Evolutionary conservation across 1,140 invertebrate species (phyloP), one percentile per base, ranked within the genome.

Genomic region (Bacillus rossius): DNA sequence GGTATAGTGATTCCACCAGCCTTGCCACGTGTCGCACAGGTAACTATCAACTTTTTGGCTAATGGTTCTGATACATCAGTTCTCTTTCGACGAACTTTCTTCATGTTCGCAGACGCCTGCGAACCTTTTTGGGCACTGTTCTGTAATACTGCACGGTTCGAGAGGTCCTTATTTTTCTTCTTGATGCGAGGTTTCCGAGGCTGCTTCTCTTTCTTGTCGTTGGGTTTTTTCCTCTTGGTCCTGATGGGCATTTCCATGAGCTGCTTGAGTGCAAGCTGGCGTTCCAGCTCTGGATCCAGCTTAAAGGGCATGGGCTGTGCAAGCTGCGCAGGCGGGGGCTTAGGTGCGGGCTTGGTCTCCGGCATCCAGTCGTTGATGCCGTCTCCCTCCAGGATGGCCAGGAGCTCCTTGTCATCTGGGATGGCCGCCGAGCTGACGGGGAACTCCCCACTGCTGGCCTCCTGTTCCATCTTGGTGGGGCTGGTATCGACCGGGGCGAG

Each of bases 251-350:
- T 64, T 57, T 80, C 78, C 13, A 75, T 64, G 10, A 80, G 64
- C 55, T 81, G 79, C 54, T 81, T 79, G 26, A 80, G 63, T 13
- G 79, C 79, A 13, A 81, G 58, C 66, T 79, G 73, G 47, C 75
- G 72, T 68, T 80, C 78, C 7, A 73, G 53, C 13, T 71, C 57
- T 3, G 75, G 74, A 60, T 75, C 71, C 13, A 75, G 62, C 65
- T 77, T 76, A 3, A 63, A 60, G 17, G 53, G 62, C 41, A 17
- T 63, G 37, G 49, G 37, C 26, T 41, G 53, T 8, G 40, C 8
- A 10, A 59, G 62, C 1, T 51, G 43, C n/a, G 69, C 66, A 19
- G 71, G 68, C 1, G 63, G 61, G 10, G 69, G 60, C 8, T 54
- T 65, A 8, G 71, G 69, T 3, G 71, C 61, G 49, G 40, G 40